Percentiles rank a stretch among this genome's conserved stretches.
Conservation (phyloP, 2,113 vertebrate genomes). For the Bolborhynchus lineola region DNA sequence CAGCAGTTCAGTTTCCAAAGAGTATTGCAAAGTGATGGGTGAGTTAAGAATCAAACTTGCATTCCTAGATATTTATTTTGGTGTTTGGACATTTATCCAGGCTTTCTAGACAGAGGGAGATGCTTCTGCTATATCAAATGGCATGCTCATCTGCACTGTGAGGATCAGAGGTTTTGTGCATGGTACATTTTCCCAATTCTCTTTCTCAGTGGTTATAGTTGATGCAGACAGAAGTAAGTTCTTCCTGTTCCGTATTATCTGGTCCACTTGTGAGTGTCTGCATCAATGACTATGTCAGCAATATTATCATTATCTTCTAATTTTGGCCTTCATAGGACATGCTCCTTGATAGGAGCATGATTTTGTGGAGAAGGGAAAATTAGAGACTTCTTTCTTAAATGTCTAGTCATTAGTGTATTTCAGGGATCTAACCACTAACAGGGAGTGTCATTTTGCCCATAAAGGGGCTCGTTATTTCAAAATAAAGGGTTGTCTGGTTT, state of each 20-base stretch:
- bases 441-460: not conserved
- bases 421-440: not conserved
- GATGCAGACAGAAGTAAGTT: not conserved
- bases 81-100: not conserved
- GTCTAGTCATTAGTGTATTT: not conserved
- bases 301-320: not conserved
- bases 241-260: not conserved
- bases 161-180: not conserved
- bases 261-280: not conserved
- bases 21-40: not conserved
- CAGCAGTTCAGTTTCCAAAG: not conserved
- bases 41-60: accelerated
- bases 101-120: not conserved
- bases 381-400: not conserved
- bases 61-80: not conserved
- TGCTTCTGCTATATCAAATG: not conserved
- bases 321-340: not conserved
- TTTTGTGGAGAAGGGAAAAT: not conserved
- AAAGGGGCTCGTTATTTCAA: not conserved
- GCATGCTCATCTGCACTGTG: not conserved
- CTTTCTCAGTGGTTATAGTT: not conserved
- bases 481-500: not conserved
- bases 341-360: not conserved
- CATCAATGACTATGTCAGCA: not conserved
- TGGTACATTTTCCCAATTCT: accelerated